Evolutionary conservation across 2,797 vertebrate species (phyloP), one percentile per base, ranked within the genome.

Genomic region (Brachyalestes nurse): DNA sequence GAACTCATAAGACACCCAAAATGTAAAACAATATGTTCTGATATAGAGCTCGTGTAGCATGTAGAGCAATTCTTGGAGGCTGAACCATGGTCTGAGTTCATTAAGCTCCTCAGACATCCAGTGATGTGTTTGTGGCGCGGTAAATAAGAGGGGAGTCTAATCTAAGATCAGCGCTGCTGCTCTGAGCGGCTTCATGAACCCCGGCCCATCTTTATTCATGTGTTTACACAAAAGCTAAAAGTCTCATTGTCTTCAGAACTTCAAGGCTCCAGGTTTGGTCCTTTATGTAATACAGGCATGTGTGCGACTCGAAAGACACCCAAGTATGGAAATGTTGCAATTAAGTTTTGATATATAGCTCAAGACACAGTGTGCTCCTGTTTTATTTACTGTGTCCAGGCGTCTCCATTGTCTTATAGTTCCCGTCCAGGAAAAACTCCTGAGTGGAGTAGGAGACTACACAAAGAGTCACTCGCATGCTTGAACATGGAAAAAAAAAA

Each of bases 341-440:
- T 61, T 40, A 61, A 72, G 14, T 61, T 53, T 34, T 72, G 21
- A 82, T 82, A 23, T 38, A 23, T 14, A 49, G 66, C 69, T 67
- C 25, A 19, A 73, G 67, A 58, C 60, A 72, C 75, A 57, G 5
- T 2, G 13, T 9, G 53, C 69, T 19, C 19, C 45, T 28, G 69
- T n/a, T 53, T 77, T 38, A 72, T 81, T 75, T 47, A 23, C 60
- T 58, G 17, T 45, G 17, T 72, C 1, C 62, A 79, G 58, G 80
- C 79, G 45, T 85, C 85, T 83, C 89, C 85, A 90, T 92, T 91
- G 92, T 92, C 88, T 88, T 85, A 90, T 90, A 87, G 85, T 88
- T 90, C 93, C 88, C 89, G 88, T 67, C 17, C 81, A 84, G 92
- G 90, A 93, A 91, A 89, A 83, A 90, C 86, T 93, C 80, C 45